A percentile compares a stretch with the other conserved stretches of the same genome.
Evolutionary conservation across 2,113 vertebrate genomes (phyloP).

Genomic region (Pachypanchax playfairii): DNA sequence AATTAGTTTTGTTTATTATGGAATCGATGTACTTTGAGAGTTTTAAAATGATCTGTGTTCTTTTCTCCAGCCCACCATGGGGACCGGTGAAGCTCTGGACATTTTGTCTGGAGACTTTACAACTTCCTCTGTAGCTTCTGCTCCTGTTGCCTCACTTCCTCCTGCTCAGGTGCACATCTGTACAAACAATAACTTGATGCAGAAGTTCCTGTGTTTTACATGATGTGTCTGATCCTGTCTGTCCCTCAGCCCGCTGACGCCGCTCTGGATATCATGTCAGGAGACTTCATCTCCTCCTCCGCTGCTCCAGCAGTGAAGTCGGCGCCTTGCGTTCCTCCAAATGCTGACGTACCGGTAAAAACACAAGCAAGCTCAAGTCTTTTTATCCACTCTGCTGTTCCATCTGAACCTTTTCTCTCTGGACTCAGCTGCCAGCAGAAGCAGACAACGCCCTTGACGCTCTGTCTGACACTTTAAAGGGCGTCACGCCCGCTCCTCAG

Average conservation of each 20-base stretch:
- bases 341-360: constrained; percentile 50
- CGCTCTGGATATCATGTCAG: constrained; percentile 61
- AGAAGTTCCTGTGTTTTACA: background rate
- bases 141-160: constrained; percentile 41
- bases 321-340: constrained; percentile 30
- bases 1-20: too few relatives aligned
- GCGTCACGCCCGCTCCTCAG: constrained; percentile 56
- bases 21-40: too few relatives aligned
- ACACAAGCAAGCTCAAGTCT: background rate
- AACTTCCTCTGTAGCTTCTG: constrained; percentile 46
- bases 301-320: constrained; percentile 67
- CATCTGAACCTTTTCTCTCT: background rate
- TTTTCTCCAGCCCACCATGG: constrained; percentile 66
- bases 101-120: constrained; percentile 69
- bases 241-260: constrained; percentile 48
- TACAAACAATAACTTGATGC: background rate
- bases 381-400: background rate
- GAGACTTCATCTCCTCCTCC: constrained; percentile 63
- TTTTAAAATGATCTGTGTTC: too few relatives aligned
- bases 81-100: constrained; percentile 70
- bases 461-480: constrained; percentile 75
- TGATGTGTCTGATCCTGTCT: background rate
- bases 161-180: constrained; percentile 42
- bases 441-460: constrained; percentile 69
- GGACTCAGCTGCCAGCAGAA: constrained; percentile 50